A percentile compares a stretch with the other conserved stretches of the same genome.
These are phyloP conservation scores for Aplochiton taeniatus DNA, from an alignment of 2,797 vertebrate species.

Conservation along the genomic window DNA sequence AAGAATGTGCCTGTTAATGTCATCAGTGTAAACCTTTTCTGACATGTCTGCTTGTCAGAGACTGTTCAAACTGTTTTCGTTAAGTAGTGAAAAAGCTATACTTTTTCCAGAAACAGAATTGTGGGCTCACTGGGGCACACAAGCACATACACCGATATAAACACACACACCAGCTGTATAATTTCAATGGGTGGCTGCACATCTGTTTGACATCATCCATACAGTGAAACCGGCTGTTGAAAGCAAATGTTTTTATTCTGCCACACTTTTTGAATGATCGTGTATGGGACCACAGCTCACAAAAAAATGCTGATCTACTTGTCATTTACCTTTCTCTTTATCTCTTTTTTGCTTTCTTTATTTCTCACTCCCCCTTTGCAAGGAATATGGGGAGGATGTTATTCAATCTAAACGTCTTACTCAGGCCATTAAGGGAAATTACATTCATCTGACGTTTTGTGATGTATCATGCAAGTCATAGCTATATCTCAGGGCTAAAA, in stretches of 20 bases:
- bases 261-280: constrained; percentile 56
- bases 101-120: constrained; percentile 8
- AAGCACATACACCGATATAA: constrained; percentile 1
- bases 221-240: constrained; percentile 60
- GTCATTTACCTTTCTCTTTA: constrained; percentile 15
- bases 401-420: too few relatives aligned
- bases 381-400: too few relatives aligned
- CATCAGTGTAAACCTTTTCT: constrained; percentile 58
- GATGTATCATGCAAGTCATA: too few relatives aligned
- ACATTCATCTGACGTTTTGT: too few relatives aligned
- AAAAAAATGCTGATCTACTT: constrained; percentile 34
- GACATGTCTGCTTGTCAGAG: constrained; percentile 42
- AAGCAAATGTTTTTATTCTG: constrained; percentile 62
- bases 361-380: background rate
- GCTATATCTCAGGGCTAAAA: too few relatives aligned
- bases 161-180: constrained; percentile 56
- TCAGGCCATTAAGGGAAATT: too few relatives aligned
- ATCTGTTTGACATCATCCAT: constrained; percentile 67
- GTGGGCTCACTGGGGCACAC: constrained; percentile 18
- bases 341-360: background rate
- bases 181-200: constrained; percentile 62
- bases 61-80: background rate
- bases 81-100: background rate
- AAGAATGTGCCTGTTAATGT: constrained; percentile 70
- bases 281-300: constrained; percentile 35